These are phyloP conservation scores for Galeopsomyia nigrocyanea DNA, from an alignment of 2,888 invertebrate genomes.

Conservation along the genomic window DNA sequence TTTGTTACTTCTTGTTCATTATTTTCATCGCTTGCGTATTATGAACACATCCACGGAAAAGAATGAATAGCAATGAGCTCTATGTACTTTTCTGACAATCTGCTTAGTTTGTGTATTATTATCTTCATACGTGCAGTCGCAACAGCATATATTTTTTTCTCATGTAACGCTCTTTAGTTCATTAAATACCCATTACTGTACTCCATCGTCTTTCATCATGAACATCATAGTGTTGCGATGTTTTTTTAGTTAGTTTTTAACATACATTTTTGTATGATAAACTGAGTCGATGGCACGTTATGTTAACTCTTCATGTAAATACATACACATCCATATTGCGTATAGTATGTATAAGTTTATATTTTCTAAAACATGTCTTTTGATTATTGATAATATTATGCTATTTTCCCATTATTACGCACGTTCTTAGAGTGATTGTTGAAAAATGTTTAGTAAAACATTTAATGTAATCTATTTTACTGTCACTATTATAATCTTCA, in stretches of 20 bases:
- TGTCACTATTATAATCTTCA: constrained; percentile 52
- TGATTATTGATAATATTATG: constrained; percentile 46
- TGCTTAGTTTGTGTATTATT: constrained; percentile 30
- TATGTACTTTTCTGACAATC: constrained; percentile 13
- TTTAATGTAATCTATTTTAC: constrained; percentile 57
- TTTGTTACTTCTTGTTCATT: constrained; percentile 43
- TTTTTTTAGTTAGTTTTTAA: constrained; percentile 57
- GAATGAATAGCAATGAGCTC: not conserved
- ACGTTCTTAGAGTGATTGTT: constrained; percentile 57
- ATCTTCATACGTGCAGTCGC: constrained; percentile 28
- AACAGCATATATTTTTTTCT: constrained; percentile 23
- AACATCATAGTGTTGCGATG: constrained; percentile 37
- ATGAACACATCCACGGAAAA: not conserved
- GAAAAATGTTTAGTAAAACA: constrained; percentile 64
- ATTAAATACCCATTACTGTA: constrained; percentile 45
- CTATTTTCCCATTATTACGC: constrained; percentile 50
- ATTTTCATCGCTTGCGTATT: constrained; percentile 31
- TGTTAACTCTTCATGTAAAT: constrained; percentile 66
- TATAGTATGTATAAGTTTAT: constrained; percentile 62
- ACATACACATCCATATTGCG: constrained; percentile 59
- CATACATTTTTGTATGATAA: constrained; percentile 59
- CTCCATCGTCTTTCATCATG: constrained; percentile 45
- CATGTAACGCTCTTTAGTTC: constrained; percentile 37
- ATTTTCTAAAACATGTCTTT: constrained; percentile 63
- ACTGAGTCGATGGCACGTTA: constrained; percentile 62